Conservation (phyloP, 2,797 vertebrate genomes). For the Lithobates sylvaticus region DNA sequence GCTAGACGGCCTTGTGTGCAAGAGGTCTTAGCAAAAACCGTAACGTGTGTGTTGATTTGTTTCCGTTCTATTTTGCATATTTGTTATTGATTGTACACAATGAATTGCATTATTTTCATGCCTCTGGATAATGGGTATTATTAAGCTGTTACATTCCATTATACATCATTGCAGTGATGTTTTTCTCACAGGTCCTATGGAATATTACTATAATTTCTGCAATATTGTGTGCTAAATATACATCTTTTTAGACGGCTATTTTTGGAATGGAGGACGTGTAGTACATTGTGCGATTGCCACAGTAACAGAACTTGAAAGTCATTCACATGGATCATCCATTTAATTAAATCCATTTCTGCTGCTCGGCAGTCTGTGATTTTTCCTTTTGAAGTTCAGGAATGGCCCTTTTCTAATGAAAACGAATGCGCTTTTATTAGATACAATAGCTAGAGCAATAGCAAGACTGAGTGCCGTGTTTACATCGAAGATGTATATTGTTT, state of each 20-base stretch:
- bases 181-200: background rate
- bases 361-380: conserved; percentile 45
- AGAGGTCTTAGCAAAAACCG: too few species aligned
- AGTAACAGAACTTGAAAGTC: conserved; percentile 41
- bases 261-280: conserved; percentile 27
- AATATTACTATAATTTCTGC: conserved; percentile 21
- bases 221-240: conserved; percentile 16
- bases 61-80: too few species aligned
- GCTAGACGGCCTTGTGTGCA: too few species aligned
- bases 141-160: conserved; percentile 12
- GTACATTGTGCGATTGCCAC: conserved; percentile 41
- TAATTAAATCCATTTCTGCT: conserved; percentile 53
- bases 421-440: conserved; percentile 20
- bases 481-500: background rate
- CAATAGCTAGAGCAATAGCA: conserved; percentile 9
- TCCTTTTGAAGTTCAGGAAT: conserved; percentile 54
- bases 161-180: background rate
- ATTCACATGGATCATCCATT: conserved; percentile 44
- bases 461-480: conserved; percentile 2
- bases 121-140: background rate
- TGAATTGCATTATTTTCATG: background rate
- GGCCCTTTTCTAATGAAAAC: conserved; percentile 26
- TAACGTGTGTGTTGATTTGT: too few species aligned
- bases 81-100: background rate
- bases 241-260: conserved; percentile 48